Evolutionary conservation across 2,113 vertebrate species (phyloP).

Genomic region (Salvelinus sp.): DNA sequence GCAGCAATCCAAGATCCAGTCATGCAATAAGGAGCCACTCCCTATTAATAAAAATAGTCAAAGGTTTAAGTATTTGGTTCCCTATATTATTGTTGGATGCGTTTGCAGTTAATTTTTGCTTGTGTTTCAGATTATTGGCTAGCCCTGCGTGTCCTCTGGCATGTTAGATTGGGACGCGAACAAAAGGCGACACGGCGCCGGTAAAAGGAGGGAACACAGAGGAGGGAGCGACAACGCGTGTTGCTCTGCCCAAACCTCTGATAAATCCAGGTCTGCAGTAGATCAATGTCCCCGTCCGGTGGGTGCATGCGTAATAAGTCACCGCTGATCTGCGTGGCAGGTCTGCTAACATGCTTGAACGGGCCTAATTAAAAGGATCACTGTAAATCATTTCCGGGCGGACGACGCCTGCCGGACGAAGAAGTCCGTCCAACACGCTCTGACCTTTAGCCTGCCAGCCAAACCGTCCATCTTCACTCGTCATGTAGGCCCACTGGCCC

Average conservation of each 20-base stretch:
- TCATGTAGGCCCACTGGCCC: conserved; percentile 27
- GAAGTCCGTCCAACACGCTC: conserved; percentile 25
- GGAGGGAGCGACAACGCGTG: background rate
- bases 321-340: conserved; percentile 35
- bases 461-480: conserved; percentile 32
- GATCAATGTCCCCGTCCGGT: conserved; percentile 37
- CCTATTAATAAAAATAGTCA: no score
- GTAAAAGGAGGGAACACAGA: background rate
- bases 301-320: conserved; percentile 42
- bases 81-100: no score
- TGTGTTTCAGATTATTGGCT: no score
- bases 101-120: no score
- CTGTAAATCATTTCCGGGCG: conserved; percentile 55
- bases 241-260: conserved; percentile 1
- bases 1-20: no score
- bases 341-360: conserved; percentile 54
- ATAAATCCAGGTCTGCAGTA: conserved; percentile 43
- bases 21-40: no score
- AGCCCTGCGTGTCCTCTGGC: background rate
- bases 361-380: conserved; percentile 66
- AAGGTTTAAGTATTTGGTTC: no score
- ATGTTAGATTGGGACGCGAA: conserved; percentile 22
- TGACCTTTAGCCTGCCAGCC: conserved; percentile 60
- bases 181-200: conserved; percentile 1
- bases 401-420: conserved; percentile 22